A percentile compares a stretch with the other conserved stretches of the same genome.
Conservation (phyloP, 2,113 vertebrate species). For the Furnarius figulus region DNA sequence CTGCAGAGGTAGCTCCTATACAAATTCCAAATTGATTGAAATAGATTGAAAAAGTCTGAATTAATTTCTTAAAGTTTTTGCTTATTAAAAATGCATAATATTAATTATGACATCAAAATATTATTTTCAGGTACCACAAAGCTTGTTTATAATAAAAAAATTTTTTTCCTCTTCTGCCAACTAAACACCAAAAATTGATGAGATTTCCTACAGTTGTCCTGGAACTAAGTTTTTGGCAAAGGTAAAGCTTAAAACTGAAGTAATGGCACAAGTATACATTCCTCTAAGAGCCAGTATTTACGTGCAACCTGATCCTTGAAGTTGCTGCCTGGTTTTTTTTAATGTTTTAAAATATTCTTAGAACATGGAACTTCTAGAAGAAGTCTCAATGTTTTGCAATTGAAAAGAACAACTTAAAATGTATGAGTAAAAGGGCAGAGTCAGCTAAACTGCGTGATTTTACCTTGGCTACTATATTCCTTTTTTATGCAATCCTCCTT, state of each 20-base stretch:
- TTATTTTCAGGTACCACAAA: background rate
- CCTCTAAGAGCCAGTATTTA: background rate
- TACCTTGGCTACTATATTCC: background rate
- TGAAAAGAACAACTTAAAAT: background rate
- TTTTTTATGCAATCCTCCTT: background rate
- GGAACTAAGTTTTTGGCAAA: background rate
- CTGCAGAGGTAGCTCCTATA: background rate
- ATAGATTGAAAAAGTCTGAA: background rate
- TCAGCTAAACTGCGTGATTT: background rate
- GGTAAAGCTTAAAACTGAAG: background rate
- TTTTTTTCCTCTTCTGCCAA: background rate
- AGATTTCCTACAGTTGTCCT: background rate
- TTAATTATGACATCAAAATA: background rate
- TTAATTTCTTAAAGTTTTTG: background rate
- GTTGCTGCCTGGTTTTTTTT: background rate
- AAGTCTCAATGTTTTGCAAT: background rate
- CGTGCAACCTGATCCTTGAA: background rate
- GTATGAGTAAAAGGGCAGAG: background rate
- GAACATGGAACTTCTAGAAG: background rate
- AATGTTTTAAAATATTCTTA: background rate
- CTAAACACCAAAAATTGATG: background rate
- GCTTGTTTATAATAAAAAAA: background rate
- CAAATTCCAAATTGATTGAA: background rate
- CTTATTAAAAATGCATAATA: background rate
- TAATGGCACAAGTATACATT: accelerated